Evolutionary conservation across 2,113 vertebrate species (phyloP).

Genomic region (Chitala chitala): DNA sequence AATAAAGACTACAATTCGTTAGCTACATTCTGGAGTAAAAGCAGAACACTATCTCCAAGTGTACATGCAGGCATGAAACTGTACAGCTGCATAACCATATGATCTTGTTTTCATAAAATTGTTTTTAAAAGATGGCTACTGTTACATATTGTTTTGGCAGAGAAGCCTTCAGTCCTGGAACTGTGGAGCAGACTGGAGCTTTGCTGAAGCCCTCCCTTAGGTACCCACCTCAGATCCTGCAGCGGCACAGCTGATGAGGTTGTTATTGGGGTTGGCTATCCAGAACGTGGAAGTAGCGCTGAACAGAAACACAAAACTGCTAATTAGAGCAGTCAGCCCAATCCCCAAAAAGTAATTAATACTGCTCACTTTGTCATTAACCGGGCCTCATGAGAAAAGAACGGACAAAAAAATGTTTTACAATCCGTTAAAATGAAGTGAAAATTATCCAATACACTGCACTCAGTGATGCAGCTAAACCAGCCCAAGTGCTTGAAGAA

Average conservation of each 20-base stretch:
- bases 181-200: too few species aligned
- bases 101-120: too few species aligned
- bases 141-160: neutral
- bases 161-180: neutral
- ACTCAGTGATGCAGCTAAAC: neutral
- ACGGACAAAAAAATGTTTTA: neutral
- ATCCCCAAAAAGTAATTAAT: neutral
- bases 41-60: too few species aligned
- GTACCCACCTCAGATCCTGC: conserved; percentile 88
- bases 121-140: too few species aligned
- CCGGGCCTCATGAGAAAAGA: neutral
- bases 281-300: conserved; percentile 96
- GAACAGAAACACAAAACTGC: conserved; percentile 17
- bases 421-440: neutral
- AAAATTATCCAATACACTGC: neutral
- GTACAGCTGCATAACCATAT: too few species aligned
- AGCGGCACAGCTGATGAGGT: conserved; percentile 87
- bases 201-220: neutral
- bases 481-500: neutral
- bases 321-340: neutral
- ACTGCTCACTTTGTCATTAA: neutral
- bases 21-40: neutral
- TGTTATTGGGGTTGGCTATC: conserved; percentile 98
- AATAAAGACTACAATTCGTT: neutral
- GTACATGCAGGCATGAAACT: too few species aligned